Percentiles rank a stretch among this genome's conserved stretches.
These are phyloP conservation scores for Crocuta crocuta DNA, from an alignment of 2,113 vertebrate species.

Conservation along the genomic window DNA sequence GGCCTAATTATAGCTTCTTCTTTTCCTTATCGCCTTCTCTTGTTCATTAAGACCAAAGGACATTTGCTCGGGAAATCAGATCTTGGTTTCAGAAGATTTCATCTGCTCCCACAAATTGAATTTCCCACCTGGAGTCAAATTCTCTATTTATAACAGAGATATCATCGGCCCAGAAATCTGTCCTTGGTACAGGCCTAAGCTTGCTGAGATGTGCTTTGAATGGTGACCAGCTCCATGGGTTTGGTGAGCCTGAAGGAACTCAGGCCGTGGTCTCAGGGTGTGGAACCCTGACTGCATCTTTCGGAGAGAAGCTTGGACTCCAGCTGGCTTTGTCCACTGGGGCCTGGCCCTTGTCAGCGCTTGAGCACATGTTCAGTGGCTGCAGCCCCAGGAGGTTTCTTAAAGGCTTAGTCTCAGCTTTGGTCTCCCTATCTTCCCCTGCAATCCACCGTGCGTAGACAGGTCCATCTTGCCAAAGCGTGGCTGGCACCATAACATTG, in stretches of 20 bases:
- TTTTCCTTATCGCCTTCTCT: constrained; percentile 74
- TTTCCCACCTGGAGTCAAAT: constrained; percentile 82
- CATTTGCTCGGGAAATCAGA: constrained; percentile 77
- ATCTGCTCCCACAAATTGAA: constrained; percentile 78
- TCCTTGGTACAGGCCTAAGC: constrained; percentile 62
- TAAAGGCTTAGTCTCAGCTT: not conserved
- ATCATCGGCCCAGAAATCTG: constrained; percentile 77
- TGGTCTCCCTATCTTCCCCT: not conserved
- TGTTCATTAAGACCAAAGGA: constrained; percentile 82
- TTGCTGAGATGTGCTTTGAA: constrained; percentile 67
- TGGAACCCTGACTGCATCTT: not conserved
- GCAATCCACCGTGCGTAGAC: not conserved
- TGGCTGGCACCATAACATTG: not conserved
- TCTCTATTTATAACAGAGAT: constrained; percentile 78
- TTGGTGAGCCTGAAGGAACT: not conserved
- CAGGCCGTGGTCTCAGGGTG: not conserved
- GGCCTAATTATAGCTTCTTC: constrained; percentile 78
- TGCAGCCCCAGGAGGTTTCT: not conserved
- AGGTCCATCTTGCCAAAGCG: not conserved
- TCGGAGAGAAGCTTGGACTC: not conserved
- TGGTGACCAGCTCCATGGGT: constrained; percentile 40
- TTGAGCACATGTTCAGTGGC: constrained; percentile 3
- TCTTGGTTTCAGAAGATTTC: constrained; percentile 70
- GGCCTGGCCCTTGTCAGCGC: not conserved
- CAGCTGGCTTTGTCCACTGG: not conserved